phyloP scores from a whole-genome alignment of 2,888 invertebrate genomes.

The Omphaloscelis lunosa region DNA sequence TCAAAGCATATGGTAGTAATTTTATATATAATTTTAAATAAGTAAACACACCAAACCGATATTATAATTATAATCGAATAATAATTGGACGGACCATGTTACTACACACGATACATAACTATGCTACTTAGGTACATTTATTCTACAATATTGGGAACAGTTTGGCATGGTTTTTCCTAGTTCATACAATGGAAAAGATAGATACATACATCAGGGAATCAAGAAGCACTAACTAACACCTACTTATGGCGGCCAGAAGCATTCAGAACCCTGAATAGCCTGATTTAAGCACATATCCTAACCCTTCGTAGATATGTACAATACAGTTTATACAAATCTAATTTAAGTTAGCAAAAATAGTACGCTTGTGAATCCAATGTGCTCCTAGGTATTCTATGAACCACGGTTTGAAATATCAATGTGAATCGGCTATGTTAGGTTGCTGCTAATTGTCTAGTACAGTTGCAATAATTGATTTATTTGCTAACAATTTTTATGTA shows the following conservation, averaged over 20 bases:
- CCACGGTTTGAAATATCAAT: background rate
- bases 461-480: background rate
- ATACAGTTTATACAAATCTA: background rate
- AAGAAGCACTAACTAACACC: background rate
- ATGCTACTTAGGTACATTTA: background rate
- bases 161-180: background rate
- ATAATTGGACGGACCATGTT: slow-evolving; percentile 5
- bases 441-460: background rate
- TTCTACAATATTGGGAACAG: background rate
- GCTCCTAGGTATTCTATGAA: background rate
- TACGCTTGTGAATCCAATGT: background rate
- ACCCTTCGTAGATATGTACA: background rate
- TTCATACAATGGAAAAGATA: background rate
- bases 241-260: background rate
- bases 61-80: background rate
- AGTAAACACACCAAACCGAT: slow-evolving; percentile 10
- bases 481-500: background rate
- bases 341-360: too few species aligned
- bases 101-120: background rate
- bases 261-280: background rate
- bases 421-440: background rate
- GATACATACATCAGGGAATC: background rate
- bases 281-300: background rate
- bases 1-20: background rate
- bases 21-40: background rate